Evolutionary conservation across 2,113 vertebrate genomes (phyloP).

Genomic region (Platycercus adscitus): DNA sequence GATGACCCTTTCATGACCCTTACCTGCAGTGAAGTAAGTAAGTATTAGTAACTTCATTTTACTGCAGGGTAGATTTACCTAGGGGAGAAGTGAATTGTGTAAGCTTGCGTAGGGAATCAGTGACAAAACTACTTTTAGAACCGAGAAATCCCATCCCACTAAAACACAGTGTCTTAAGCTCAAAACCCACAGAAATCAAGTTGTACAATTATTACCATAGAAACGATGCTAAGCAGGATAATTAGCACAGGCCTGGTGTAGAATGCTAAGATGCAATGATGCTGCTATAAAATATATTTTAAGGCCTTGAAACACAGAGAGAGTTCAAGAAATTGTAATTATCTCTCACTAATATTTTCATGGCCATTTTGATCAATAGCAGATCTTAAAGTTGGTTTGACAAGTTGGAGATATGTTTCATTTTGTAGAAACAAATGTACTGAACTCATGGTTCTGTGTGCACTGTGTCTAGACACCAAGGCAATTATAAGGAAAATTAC

Average conservation of each 20-base stretch:
- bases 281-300: neutral
- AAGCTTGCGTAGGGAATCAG: neutral
- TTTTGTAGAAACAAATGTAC: conserved; percentile 49
- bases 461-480: conserved; percentile 39
- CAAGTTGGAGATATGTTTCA: neutral
- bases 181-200: neutral
- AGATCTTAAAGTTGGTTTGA: neutral
- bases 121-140: neutral
- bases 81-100: neutral
- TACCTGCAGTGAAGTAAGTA: neutral
- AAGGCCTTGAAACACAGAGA: neutral
- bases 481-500: conserved; percentile 39
- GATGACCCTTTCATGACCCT: too few species aligned
- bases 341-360: neutral
- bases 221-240: neutral
- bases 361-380: conserved; percentile 7
- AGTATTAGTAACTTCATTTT: neutral
- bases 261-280: neutral
- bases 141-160: neutral
- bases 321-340: neutral
- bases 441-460: conserved; percentile 16
- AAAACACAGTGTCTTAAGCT: neutral
- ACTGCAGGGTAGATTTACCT: neutral
- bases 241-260: neutral
- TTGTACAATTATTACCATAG: neutral